Percentiles rank a stretch among this genome's conserved stretches.
These are phyloP conservation scores for Andinoacara biseriatus DNA, from an alignment of 2,113 vertebrate species.

Conservation along the genomic window DNA sequence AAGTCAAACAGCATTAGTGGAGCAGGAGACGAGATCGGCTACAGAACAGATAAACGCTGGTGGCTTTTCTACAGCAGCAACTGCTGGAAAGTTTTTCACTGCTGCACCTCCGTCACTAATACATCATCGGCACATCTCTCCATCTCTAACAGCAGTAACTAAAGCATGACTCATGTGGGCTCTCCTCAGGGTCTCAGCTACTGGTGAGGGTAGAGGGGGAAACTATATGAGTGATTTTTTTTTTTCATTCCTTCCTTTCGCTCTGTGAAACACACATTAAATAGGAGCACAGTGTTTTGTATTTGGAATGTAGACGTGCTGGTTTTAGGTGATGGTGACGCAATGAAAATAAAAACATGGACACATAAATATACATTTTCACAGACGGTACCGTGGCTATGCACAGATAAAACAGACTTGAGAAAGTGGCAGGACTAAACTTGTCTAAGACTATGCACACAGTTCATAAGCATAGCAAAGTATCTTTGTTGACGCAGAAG, in stretches of 20 bases:
- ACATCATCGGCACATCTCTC: constrained; percentile 54
- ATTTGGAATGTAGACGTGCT: neutral
- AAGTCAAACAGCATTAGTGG: constrained; percentile 17
- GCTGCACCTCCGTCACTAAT: constrained; percentile 57
- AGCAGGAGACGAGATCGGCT: constrained; percentile 14
- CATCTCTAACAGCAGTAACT: constrained; percentile 59
- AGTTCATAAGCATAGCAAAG: neutral
- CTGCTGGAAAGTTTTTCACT: constrained; percentile 40
- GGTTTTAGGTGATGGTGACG: constrained; percentile 2
- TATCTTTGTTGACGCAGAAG: constrained; percentile 23
- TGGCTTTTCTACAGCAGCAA: constrained; percentile 28
- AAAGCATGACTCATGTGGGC: constrained; percentile 70
- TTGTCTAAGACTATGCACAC: constrained; percentile 14
- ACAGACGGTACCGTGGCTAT: neutral
- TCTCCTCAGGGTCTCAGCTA: constrained; percentile 50
- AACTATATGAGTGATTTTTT: constrained; percentile 48
- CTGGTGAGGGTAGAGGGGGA: constrained; percentile 56
- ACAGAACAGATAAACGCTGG: constrained; percentile 24
- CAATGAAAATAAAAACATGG: neutral
- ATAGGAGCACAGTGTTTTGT: neutral
- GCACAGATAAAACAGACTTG: constrained; percentile 2
- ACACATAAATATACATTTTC: neutral
- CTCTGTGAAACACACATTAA: constrained; percentile 22
- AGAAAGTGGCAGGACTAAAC: constrained; percentile 28
- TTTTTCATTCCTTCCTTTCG: constrained; percentile 24